Conservation (phyloP, 2,113 vertebrate genomes). For the Gracilinanus agilis region DNA sequence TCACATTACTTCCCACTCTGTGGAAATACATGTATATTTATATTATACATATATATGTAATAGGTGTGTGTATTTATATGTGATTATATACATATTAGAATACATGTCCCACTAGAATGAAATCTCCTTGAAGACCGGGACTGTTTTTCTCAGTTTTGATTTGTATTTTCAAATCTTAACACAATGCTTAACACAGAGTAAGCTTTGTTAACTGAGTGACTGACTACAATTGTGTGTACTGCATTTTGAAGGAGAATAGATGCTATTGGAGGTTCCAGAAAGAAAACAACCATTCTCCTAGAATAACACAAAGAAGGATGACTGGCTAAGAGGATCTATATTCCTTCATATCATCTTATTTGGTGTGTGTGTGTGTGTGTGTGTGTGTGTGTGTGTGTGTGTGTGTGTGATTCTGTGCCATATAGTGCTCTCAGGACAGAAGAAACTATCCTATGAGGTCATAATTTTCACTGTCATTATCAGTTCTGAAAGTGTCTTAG, state of each 20-base stretch:
- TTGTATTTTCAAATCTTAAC: not conserved
- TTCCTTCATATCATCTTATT: not conserved
- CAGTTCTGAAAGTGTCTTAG: not conserved
- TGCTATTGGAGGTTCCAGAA: not conserved
- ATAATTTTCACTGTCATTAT: not conserved
- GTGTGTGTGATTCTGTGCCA: not conserved
- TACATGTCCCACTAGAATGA: not conserved
- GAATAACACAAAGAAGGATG: not conserved
- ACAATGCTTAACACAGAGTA: not conserved
- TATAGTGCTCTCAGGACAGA: not conserved
- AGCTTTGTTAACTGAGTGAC: not conserved
- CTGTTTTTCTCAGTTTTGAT: not conserved
- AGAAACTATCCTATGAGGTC: not conserved
- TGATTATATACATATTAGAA: not conserved
- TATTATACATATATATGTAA: too few relatives aligned
- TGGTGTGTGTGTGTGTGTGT: not conserved
- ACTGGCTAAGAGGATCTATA: not conserved
- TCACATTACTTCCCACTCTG: not conserved
- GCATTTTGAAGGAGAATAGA: not conserved
- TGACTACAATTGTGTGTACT: not conserved
- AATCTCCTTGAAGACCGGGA: not conserved
- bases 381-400: not conserved
- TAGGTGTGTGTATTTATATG: not conserved
- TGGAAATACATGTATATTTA: too few relatives aligned
- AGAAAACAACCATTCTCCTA: not conserved